Evolutionary conservation across 2,888 invertebrate genomes (phyloP).

Genomic region (Drosophila suboccidentalis): DNA sequence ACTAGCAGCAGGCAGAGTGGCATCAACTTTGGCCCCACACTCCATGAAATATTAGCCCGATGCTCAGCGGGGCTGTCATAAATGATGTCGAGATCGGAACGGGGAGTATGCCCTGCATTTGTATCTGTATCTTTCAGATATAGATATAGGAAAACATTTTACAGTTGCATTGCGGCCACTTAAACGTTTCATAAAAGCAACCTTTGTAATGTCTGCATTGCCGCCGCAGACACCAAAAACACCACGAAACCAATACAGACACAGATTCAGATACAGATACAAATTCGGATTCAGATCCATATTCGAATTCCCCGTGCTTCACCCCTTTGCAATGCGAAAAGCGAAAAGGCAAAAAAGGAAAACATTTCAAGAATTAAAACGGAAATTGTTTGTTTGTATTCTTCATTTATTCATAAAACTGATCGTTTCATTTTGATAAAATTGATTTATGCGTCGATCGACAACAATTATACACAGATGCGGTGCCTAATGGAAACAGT

Average conservation of each 20-base stretch:
- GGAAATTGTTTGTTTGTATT: conserved; percentile 65
- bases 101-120: conserved; percentile 30
- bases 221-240: conserved; percentile 38
- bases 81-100: conserved; percentile 69
- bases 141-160: conserved; percentile 64
- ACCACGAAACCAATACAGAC: conserved; percentile 21
- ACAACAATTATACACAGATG: conserved; percentile 80
- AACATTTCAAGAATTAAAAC: conserved; percentile 61
- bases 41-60: conserved; percentile 75
- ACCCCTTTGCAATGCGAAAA: conserved; percentile 60
- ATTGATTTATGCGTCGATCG: conserved; percentile 82
- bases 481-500: conserved; percentile 80
- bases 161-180: conserved; percentile 79
- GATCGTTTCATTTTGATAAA: conserved; percentile 81
- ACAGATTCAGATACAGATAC: background rate
- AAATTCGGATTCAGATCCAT: background rate
- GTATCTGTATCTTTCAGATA: conserved; percentile 52
- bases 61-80: conserved; percentile 75
- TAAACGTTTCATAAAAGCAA: conserved; percentile 82
- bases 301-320: conserved; percentile 5
- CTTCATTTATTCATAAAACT: conserved; percentile 77
- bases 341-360: conserved; percentile 59
- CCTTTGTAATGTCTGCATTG: conserved; percentile 72
- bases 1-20: background rate
- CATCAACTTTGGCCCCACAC: conserved; percentile 58